phyloP scores from a whole-genome alignment of 2,113 vertebrate genomes.

The Anthoscopus minutus region DNA sequence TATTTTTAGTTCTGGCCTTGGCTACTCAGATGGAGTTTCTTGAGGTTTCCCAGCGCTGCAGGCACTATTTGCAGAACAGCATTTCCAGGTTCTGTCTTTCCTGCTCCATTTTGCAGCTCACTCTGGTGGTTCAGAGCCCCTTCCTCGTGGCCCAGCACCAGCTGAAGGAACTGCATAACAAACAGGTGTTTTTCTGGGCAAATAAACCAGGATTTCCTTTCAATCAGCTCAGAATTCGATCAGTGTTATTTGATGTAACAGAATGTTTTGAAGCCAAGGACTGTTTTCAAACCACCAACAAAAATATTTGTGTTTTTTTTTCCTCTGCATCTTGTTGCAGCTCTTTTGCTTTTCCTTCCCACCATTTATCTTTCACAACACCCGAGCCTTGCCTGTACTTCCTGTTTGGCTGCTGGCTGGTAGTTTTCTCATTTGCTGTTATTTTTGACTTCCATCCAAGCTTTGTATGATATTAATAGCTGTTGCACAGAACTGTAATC shows the following conservation, averaged over 20 bases:
- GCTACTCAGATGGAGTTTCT: neutral
- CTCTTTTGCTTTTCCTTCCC: constrained; percentile 30
- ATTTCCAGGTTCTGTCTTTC: neutral
- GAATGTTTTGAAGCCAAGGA: neutral
- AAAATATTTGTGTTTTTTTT: neutral
- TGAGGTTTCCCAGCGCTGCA: fast-evolving
- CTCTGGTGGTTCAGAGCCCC: neutral
- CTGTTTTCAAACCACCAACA: neutral
- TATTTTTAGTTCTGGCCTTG: neutral
- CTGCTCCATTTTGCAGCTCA: fast-evolving
- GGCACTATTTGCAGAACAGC: neutral
- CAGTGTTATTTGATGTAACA: neutral
- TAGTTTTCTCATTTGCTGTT: constrained; percentile 11
- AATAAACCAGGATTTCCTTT: neutral
- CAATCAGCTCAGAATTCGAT: neutral
- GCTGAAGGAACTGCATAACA: neutral
- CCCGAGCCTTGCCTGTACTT: neutral
- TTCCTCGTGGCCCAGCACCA: neutral
- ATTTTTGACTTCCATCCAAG: constrained; percentile 42
- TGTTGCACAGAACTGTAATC: neutral
- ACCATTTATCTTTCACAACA: neutral
- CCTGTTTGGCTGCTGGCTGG: neutral
- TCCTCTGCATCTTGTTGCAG: neutral
- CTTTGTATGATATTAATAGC: constrained; percentile 51
- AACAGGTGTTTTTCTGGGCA: neutral